Percentiles rank a stretch among this genome's conserved stretches.
phyloP scores from a whole-genome alignment of 2,113 vertebrate genomes.

The Mesocricetus auratus region DNA sequence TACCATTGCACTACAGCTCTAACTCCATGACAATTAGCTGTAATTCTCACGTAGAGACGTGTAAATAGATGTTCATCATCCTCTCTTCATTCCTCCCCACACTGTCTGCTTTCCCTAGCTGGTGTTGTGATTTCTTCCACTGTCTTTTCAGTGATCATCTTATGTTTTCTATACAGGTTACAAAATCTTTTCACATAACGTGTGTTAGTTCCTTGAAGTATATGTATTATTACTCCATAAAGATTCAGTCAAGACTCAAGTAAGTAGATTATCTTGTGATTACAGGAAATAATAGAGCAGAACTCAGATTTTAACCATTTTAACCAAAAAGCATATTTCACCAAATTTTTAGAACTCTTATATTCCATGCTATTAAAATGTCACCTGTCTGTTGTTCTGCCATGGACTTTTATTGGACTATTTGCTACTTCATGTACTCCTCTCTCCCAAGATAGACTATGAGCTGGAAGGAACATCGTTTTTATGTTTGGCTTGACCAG shows the following conservation, averaged over 20 bases:
- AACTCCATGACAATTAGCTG: not conserved
- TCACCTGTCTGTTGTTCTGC: not conserved
- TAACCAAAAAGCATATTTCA: not conserved
- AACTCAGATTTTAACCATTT: not conserved
- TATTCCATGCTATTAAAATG: not conserved
- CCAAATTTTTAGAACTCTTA: not conserved
- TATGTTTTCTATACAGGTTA: conserved; percentile 6
- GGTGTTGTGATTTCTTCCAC: not conserved
- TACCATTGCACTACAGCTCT: not conserved
- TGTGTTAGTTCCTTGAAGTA: not conserved
- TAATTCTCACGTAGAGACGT: not conserved
- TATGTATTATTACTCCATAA: not conserved
- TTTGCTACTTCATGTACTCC: not conserved
- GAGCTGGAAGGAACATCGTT: not conserved
- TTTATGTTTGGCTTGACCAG: not conserved
- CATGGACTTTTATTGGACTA: not conserved
- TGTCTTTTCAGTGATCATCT: not conserved
- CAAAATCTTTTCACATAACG: not conserved
- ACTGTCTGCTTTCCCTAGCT: not conserved
- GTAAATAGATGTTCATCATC: not conserved
- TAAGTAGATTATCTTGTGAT: not conserved
- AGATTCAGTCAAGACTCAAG: not conserved
- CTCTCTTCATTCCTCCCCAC: not conserved
- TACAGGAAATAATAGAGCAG: not conserved
- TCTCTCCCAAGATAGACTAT: not conserved